Percentiles rank a stretch among this genome's conserved stretches.
Evolutionary conservation across 2,797 vertebrate species (phyloP).

Genomic region (Psittacula derbiana): DNA sequence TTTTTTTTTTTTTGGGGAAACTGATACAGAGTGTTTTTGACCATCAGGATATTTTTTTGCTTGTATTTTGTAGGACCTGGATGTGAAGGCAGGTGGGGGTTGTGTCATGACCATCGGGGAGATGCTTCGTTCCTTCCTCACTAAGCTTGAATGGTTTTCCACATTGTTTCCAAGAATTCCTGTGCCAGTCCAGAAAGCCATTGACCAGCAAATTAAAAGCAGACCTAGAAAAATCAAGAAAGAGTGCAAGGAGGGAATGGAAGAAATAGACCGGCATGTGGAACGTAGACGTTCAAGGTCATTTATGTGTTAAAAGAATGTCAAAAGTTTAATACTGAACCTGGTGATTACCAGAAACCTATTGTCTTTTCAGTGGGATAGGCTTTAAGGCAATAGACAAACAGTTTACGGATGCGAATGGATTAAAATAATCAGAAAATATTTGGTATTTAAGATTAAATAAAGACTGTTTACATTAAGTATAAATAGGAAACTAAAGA

Average conservation of each 20-base stretch:
- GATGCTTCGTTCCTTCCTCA: constrained; percentile 98
- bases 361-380: neutral
- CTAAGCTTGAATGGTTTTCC: constrained; percentile 99
- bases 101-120: constrained; percentile 98
- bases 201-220: constrained; percentile 96
- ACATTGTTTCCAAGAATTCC: constrained; percentile 98
- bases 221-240: constrained; percentile 92
- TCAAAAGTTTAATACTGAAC: neutral
- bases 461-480: neutral
- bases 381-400: neutral
- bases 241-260: constrained; percentile 84
- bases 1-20: constrained; percentile 5
- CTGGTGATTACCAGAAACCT: neutral
- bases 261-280: constrained; percentile 82
- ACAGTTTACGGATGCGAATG: neutral
- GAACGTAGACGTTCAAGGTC: constrained; percentile 92
- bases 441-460: neutral
- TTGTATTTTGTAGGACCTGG: constrained; percentile 91
- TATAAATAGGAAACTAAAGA: neutral
- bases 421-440: neutral
- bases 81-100: constrained; percentile 97
- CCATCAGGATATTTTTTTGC: constrained; percentile 70
- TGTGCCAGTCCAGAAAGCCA: constrained; percentile 96
- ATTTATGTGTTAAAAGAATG: neutral
- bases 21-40: constrained; percentile 55